A percentile compares a stretch with the other conserved stretches of the same genome.
These are phyloP conservation scores for Heterocephalus glaber DNA, from an alignment of 2,113 vertebrate genomes.

Conservation along the genomic window DNA sequence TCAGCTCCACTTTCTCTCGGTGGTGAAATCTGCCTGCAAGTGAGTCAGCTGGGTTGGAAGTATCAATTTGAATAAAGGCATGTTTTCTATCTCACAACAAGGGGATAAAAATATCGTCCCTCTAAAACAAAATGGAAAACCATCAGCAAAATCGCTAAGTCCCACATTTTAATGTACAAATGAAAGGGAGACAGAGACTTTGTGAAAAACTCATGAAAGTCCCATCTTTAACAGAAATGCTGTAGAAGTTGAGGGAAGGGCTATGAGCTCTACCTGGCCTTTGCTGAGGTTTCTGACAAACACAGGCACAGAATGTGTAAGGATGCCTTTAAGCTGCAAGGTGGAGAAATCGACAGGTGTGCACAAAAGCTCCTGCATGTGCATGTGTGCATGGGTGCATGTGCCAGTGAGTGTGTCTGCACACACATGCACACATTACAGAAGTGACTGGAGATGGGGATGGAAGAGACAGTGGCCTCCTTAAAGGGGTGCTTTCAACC, in stretches of 20 bases:
- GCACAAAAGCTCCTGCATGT: no score
- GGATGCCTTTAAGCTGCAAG: not conserved
- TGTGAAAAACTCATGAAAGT: not conserved
- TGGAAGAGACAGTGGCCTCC: not conserved
- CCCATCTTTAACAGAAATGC: not conserved
- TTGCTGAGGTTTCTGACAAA: not conserved
- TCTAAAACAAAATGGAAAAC: not conserved
- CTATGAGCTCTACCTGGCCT: not conserved
- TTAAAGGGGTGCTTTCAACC: not conserved
- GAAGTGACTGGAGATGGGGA: not conserved
- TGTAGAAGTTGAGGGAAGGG: not conserved
- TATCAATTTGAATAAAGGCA: not conserved
- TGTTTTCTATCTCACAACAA: not conserved
- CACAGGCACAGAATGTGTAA: not conserved
- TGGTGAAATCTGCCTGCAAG: not conserved
- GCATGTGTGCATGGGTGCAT: not conserved
- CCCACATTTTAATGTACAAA: not conserved
- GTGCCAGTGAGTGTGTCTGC: not conserved
- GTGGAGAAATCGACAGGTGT: not conserved
- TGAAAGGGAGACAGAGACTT: not conserved
- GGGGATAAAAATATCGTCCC: not conserved
- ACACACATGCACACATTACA: rapidly evolving
- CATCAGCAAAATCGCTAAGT: not conserved
- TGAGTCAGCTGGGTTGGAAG: not conserved
- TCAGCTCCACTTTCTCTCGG: not conserved